Evolutionary conservation across 2,888 invertebrate species (phyloP).

Genomic region (Polydrusus tereticollis): DNA sequence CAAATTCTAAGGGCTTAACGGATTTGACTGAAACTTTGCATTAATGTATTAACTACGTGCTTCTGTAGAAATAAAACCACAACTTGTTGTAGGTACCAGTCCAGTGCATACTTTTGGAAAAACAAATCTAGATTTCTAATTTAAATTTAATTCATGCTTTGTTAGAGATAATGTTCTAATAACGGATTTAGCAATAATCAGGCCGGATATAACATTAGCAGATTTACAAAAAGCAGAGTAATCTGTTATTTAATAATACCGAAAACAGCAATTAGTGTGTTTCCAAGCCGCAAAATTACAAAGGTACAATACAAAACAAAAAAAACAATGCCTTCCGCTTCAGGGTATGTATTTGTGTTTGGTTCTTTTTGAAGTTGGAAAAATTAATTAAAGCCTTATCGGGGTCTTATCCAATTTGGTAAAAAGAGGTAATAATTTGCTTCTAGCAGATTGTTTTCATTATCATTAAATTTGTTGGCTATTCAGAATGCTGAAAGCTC

Average conservation of each 20-base stretch:
- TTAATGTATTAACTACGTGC: no score
- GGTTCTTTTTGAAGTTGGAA: neutral
- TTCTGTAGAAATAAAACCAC: no score
- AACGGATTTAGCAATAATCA: neutral
- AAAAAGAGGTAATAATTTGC: no score
- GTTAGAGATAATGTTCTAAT: neutral
- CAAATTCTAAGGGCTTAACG: no score
- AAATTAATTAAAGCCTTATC: neutral
- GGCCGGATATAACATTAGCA: slow-evolving; percentile 5
- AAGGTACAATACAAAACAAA: slow-evolving; percentile 1
- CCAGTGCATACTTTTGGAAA: neutral
- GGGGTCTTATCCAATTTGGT: neutral
- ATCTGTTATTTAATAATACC: slow-evolving; percentile 1
- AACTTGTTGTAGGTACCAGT: no score
- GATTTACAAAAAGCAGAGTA: neutral
- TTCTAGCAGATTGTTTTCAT: no score
- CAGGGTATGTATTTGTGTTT: neutral
- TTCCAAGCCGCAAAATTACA: neutral
- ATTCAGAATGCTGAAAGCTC: no score
- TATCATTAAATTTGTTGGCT: no score
- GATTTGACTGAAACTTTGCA: no score
- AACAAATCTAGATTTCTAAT: neutral
- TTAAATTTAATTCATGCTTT: neutral
- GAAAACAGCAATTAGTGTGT: slow-evolving; percentile 1
- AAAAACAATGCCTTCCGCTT: neutral